These are phyloP conservation scores for Danionella cerebrum DNA, from an alignment of 2,113 vertebrate species.

Conservation along the genomic window DNA sequence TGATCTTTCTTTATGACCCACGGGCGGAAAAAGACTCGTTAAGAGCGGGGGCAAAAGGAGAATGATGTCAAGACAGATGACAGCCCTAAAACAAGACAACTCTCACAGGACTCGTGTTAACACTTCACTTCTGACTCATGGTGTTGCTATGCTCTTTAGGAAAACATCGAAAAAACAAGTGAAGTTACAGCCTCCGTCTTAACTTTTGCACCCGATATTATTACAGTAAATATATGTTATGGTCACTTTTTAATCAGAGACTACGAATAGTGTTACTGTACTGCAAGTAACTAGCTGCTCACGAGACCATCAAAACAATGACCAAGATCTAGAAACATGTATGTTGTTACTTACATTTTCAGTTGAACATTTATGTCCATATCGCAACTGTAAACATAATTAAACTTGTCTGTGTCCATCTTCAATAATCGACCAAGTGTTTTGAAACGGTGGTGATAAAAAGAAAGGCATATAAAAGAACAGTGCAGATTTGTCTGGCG, in stretches of 20 bases:
- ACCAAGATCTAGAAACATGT: neutral
- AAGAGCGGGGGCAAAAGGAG: neutral
- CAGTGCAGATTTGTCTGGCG: neutral
- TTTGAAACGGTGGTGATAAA: slow-evolving; percentile 13
- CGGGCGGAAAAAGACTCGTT: neutral
- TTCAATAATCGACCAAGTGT: slow-evolving; percentile 34
- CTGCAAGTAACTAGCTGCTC: no score
- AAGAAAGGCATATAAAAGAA: neutral
- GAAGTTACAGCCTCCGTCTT: no score
- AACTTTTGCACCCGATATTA: no score
- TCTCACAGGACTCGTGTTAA: slow-evolving; percentile 8
- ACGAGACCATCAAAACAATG: no score
- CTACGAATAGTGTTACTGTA: slow-evolving; percentile 16
- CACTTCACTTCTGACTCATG: slow-evolving; percentile 22
- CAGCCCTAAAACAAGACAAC: slow-evolving; percentile 21
- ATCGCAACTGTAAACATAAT: slow-evolving; percentile 92
- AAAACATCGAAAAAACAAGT: slow-evolving; percentile 27
- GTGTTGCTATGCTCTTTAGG: slow-evolving; percentile 17
- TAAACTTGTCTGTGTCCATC: slow-evolving; percentile 84
- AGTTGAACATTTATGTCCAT: slow-evolving; percentile 94
- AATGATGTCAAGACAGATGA: slow-evolving; percentile 26
- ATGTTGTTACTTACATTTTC: slow-evolving; percentile 96
- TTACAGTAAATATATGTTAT: no score
- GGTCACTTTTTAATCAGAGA: no score
- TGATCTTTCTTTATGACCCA: slow-evolving; percentile 7